These are phyloP conservation scores for Myotis vivesi DNA, from an alignment of 2,797 vertebrate genomes.

Conservation along the genomic window DNA sequence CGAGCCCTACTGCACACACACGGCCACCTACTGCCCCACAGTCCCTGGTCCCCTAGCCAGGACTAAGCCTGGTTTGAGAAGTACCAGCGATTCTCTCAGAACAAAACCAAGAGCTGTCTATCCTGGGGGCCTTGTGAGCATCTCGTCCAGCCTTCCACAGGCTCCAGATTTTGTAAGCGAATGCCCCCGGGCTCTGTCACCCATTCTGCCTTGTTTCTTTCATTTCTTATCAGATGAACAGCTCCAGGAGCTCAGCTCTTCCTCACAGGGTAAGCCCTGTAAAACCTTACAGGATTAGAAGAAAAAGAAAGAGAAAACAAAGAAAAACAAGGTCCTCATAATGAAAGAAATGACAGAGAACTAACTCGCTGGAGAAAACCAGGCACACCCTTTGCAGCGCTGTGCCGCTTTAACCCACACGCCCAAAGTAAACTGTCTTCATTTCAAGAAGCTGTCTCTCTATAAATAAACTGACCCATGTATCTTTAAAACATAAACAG, in stretches of 20 bases:
- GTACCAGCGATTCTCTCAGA: background rate
- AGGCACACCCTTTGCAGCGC: background rate
- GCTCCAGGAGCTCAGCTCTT: background rate
- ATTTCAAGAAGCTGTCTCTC: conserved; percentile 57
- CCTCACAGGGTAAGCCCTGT: background rate
- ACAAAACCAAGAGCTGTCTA: background rate
- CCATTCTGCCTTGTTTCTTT: background rate
- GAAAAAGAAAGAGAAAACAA: background rate
- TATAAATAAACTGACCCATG: conserved; percentile 62
- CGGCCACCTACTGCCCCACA: background rate
- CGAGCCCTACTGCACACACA: background rate
- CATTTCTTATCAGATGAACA: background rate
- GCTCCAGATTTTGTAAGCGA: conserved; percentile 30
- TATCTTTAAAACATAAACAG: conserved; percentile 56
- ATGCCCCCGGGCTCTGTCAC: background rate
- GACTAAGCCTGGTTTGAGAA: background rate
- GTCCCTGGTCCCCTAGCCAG: background rate
- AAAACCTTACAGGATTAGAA: background rate
- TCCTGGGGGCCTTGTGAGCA: background rate
- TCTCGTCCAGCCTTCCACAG: background rate
- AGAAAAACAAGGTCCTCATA: background rate
- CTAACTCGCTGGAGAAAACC: background rate
- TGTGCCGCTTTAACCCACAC: background rate
- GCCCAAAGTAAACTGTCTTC: conserved; percentile 34
- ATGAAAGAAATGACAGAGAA: conserved; percentile 27